Percentiles rank a stretch among this genome's conserved stretches.
Conservation (phyloP, 2,888 invertebrate species). For the Drosophila seclusa region DNA sequence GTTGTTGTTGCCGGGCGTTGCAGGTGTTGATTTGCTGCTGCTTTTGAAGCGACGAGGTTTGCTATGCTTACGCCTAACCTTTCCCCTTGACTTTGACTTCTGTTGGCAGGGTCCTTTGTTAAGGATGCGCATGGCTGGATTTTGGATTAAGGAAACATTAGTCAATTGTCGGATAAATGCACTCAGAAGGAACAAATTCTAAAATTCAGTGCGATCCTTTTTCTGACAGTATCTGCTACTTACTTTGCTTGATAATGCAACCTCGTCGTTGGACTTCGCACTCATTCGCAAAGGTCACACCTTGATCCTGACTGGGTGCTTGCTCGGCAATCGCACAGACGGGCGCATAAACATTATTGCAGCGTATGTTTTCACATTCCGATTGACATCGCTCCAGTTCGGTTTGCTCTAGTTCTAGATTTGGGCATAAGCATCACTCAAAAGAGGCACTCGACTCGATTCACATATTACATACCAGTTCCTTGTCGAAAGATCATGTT, state of each 20-base stretch:
- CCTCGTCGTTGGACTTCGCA: slow-evolving; percentile 59
- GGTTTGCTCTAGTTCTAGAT: slow-evolving; percentile 54
- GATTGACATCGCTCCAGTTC: slow-evolving; percentile 58
- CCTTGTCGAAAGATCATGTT: slow-evolving; percentile 62
- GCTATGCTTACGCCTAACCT: slow-evolving; percentile 17
- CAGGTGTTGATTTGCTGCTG: slow-evolving; percentile 1
- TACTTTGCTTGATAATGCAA: slow-evolving; percentile 56
- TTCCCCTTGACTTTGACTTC: slow-evolving; percentile 11
- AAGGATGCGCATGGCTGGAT: slow-evolving; percentile 47
- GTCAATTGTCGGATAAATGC: background rate
- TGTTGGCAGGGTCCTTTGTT: slow-evolving; percentile 46
- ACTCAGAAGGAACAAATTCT: background rate
- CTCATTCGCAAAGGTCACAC: slow-evolving; percentile 55
- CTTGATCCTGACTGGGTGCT: slow-evolving; percentile 4
- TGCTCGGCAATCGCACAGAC: slow-evolving; percentile 50
- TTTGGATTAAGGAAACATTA: too few relatives aligned
- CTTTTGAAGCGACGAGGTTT: slow-evolving; percentile 14
- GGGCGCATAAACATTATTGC: slow-evolving; percentile 40
- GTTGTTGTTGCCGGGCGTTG: background rate
- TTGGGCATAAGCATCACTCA: too few relatives aligned
- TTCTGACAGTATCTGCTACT: background rate
- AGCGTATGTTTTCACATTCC: slow-evolving; percentile 49
- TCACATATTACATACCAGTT: slow-evolving; percentile 43
- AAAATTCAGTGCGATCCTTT: background rate
- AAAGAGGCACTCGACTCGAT: background rate